Evolutionary conservation across 2,888 invertebrate genomes (phyloP).

Genomic region (Agrotis exclamationis): DNA sequence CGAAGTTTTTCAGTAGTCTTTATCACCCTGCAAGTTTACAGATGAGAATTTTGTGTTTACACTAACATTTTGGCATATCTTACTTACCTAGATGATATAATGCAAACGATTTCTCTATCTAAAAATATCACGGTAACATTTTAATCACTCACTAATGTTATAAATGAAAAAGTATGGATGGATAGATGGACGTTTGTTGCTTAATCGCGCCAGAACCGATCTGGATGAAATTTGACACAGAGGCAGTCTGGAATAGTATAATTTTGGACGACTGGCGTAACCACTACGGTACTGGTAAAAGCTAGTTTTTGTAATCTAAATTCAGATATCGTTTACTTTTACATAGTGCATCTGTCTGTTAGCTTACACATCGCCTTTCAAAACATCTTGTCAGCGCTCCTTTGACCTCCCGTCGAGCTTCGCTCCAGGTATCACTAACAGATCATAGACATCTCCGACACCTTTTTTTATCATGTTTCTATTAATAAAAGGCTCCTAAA

Average conservation of each 20-base stretch:
- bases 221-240: too few relatives aligned
- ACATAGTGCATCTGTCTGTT: slow-evolving; percentile 23
- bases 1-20: neutral
- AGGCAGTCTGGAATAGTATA: too few relatives aligned
- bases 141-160: too few relatives aligned
- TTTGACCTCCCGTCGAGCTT: slow-evolving; percentile 54
- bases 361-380: slow-evolving; percentile 47
- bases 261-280: too few relatives aligned
- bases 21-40: too few relatives aligned
- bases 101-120: too few relatives aligned
- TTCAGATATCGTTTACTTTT: neutral
- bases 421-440: slow-evolving; percentile 47
- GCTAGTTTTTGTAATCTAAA: neutral
- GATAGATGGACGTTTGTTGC: too few relatives aligned
- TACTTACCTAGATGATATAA: slow-evolving; percentile 1
- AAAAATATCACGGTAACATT: neutral
- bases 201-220: too few relatives aligned
- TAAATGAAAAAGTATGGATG: too few relatives aligned
- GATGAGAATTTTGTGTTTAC: neutral
- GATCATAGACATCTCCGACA: slow-evolving; percentile 41
- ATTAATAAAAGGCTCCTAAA: slow-evolving; percentile 13
- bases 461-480: slow-evolving; percentile 45
- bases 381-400: slow-evolving; percentile 47
- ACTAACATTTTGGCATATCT: too few relatives aligned
- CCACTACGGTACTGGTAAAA: too few relatives aligned